Conservation (phyloP, 2,797 vertebrate genomes). For the Yasuhikotakia modesta region DNA sequence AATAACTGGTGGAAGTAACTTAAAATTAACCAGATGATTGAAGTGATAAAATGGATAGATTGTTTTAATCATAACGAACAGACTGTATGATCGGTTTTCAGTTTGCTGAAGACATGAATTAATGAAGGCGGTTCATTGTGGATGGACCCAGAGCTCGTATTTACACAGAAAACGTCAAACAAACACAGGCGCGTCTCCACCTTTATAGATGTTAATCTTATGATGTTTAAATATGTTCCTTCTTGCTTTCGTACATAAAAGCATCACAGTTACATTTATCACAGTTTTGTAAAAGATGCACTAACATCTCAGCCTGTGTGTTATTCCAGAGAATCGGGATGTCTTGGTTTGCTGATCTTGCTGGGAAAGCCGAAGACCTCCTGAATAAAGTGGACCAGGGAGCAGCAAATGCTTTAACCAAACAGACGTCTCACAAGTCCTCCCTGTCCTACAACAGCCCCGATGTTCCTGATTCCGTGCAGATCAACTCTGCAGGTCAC, state of each 20-base stretch:
- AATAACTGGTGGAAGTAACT: background rate
- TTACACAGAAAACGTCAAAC: slow-evolving; percentile 21
- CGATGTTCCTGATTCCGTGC: slow-evolving; percentile 58
- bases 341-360: slow-evolving; percentile 95
- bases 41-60: background rate
- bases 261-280: no score
- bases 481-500: slow-evolving; percentile 64
- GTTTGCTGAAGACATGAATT: background rate
- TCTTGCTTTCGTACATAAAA: background rate
- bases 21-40: no score
- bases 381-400: slow-evolving; percentile 96
- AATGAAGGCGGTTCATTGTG: background rate
- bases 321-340: slow-evolving; percentile 71
- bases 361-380: slow-evolving; percentile 93
- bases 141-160: background rate
- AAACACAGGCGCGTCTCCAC: background rate
- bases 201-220: background rate
- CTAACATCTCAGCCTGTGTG: background rate
- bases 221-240: background rate
- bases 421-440: slow-evolving; percentile 58
- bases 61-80: background rate
- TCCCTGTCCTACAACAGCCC: slow-evolving; percentile 63
- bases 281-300: no score
- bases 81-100: background rate
- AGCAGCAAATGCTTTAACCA: slow-evolving; percentile 88